phyloP scores from a whole-genome alignment of 2,797 vertebrate genomes.

The Anguilla pacifica region DNA sequence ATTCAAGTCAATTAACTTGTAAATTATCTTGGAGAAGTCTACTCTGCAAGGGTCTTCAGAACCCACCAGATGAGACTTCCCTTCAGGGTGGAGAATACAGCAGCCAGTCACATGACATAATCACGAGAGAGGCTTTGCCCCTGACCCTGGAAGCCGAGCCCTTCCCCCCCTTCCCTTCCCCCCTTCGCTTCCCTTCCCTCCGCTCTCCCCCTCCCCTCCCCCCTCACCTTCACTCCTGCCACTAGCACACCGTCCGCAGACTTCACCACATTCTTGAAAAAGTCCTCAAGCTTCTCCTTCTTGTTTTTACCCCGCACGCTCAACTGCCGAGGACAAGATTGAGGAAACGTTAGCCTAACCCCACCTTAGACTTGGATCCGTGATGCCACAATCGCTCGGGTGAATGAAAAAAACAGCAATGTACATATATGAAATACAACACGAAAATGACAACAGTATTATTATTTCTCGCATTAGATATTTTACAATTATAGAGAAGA shows the following conservation, averaged over 20 bases:
- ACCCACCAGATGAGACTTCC: background rate
- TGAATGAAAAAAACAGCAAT: background rate
- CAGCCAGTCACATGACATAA: background rate
- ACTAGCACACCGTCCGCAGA: slow-evolving; percentile 96
- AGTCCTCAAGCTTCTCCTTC: slow-evolving; percentile 98
- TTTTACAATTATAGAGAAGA: background rate
- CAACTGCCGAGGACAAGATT: slow-evolving; percentile 75
- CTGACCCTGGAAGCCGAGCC: slow-evolving; percentile 14
- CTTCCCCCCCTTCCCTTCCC: background rate
- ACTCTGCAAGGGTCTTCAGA: background rate
- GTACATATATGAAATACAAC: background rate
- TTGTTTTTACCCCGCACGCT: slow-evolving; percentile 98
- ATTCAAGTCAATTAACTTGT: background rate
- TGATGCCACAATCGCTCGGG: background rate
- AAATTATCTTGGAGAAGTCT: background rate
- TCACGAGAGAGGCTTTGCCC: background rate
- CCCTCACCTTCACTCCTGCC: slow-evolving; percentile 91
- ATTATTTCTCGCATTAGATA: background rate
- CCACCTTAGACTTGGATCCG: background rate
- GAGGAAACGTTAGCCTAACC: background rate
- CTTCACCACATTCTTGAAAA: slow-evolving; percentile 98
- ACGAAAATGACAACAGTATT: background rate
- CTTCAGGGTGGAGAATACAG: background rate
- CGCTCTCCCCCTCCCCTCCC: background rate
- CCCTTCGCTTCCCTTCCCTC: background rate